A percentile compares a stretch with the other conserved stretches of the same genome.
These are phyloP conservation scores for Acleris cristana DNA, from an alignment of 2,888 invertebrate species.

Conservation along the genomic window DNA sequence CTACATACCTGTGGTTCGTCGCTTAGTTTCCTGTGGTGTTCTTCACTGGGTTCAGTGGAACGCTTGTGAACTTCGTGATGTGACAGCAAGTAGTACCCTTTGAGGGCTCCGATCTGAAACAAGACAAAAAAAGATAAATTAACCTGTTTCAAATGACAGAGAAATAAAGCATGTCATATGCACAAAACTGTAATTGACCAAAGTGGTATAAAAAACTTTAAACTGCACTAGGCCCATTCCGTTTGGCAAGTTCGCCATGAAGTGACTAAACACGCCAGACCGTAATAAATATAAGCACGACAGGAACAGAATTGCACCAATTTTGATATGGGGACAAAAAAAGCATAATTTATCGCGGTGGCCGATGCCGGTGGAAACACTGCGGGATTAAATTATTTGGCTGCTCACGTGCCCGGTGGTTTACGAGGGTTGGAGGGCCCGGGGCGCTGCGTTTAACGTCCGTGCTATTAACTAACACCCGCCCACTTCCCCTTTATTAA, in stretches of 20 bases:
- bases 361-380: constrained; percentile 41
- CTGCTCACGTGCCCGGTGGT: constrained; percentile 53
- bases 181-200: too few species aligned
- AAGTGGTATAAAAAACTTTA: too few species aligned
- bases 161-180: too few species aligned
- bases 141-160: too few species aligned
- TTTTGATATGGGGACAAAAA: constrained; percentile 34
- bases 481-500: constrained; percentile 37
- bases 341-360: constrained; percentile 36
- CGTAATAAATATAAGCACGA: constrained; percentile 28
- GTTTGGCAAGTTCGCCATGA: neutral
- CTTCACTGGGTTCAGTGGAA: constrained; percentile 89
- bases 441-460: constrained; percentile 48
- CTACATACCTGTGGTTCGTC: constrained; percentile 85
- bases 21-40: constrained; percentile 90
- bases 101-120: constrained; percentile 95
- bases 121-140: constrained; percentile 50
- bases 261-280: constrained; percentile 26
- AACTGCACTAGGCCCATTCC: too few species aligned
- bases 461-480: constrained; percentile 50
- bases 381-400: constrained; percentile 58
- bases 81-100: constrained; percentile 93
- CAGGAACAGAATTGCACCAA: constrained; percentile 35
- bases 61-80: constrained; percentile 94
- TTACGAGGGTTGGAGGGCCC: constrained; percentile 46